Percentiles rank a stretch among this genome's conserved stretches.
These are phyloP conservation scores for Dinoponera quadriceps DNA, from an alignment of 1,140 invertebrate species.

Conservation along the genomic window DNA sequence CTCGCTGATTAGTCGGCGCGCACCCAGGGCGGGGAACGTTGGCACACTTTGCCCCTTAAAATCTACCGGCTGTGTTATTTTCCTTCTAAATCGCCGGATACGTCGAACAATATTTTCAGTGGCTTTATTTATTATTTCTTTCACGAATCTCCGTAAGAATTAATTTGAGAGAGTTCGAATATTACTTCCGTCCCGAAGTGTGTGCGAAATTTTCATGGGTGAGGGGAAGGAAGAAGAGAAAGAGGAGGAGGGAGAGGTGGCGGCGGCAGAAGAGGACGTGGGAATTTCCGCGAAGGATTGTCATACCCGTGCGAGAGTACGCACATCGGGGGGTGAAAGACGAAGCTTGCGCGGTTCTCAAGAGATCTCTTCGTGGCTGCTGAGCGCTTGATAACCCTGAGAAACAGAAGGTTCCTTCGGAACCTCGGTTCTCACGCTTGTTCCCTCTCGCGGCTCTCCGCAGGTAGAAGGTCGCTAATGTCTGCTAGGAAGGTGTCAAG, in stretches of 20 bases:
- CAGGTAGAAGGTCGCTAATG: conserved; percentile 51
- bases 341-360: background rate
- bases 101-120: background rate
- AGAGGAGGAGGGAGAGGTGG: background rate
- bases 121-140: background rate
- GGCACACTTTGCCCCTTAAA: background rate
- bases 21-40: background rate
- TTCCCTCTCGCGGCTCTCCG: conserved; percentile 20
- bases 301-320: background rate
- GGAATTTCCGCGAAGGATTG: background rate
- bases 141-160: background rate
- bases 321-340: background rate
- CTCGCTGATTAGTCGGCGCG: conserved; percentile 13
- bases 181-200: background rate
- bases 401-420: conserved; percentile 80
- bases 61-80: background rate
- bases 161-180: too few species aligned
- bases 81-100: background rate
- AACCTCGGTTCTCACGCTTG: conserved; percentile 81
- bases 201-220: too few species aligned
- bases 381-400: conserved; percentile 81
- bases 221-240: background rate
- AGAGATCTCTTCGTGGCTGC: conserved; percentile 77
- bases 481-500: conserved; percentile 27
- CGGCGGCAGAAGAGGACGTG: background rate